phyloP scores from a whole-genome alignment of 2,888 invertebrate species.

The Drosophila leonis region DNA sequence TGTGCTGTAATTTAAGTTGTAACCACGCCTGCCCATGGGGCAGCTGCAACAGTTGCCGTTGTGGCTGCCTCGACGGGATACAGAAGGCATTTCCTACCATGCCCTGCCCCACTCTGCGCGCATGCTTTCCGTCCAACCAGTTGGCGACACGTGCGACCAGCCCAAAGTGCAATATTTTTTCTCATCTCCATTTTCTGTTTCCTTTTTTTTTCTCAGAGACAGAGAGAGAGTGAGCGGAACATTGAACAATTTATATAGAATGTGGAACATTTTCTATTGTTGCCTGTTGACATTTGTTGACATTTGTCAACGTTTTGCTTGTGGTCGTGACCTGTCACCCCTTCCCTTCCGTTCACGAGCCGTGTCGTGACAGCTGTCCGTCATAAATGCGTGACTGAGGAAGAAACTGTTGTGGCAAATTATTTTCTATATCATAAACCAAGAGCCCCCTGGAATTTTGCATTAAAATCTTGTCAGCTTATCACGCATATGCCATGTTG shows the following conservation, averaged over 20 bases:
- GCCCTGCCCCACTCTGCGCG: neutral
- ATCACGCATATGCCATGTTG: conserved; percentile 35
- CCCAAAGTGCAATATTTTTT: conserved; percentile 43
- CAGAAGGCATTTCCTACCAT: conserved; percentile 17
- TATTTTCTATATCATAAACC: conserved; percentile 17
- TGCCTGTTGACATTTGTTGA: conserved; percentile 51
- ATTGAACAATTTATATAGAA: conserved; percentile 47
- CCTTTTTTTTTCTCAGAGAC: conserved; percentile 4
- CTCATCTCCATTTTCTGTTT: conserved; percentile 7
- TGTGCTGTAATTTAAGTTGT: conserved; percentile 42
- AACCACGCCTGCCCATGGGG: conserved; percentile 49
- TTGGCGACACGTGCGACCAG: conserved; percentile 39
- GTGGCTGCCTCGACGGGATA: conserved; percentile 17
- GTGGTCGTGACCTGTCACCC: conserved; percentile 37
- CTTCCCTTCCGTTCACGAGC: neutral
- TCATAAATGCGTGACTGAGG: conserved; percentile 47
- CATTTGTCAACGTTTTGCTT: conserved; percentile 51
- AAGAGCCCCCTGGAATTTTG: neutral
- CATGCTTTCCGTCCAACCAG: conserved; percentile 1
- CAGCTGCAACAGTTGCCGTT: conserved; percentile 64
- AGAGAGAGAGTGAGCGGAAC: neutral
- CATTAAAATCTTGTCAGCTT: conserved; percentile 24
- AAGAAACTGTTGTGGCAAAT: conserved; percentile 21
- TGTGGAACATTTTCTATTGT: conserved; percentile 57
- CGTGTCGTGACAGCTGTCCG: conserved; percentile 40